Evolutionary conservation across 1,140 invertebrate species (phyloP).

Genomic region (Drosophila dunni): DNA sequence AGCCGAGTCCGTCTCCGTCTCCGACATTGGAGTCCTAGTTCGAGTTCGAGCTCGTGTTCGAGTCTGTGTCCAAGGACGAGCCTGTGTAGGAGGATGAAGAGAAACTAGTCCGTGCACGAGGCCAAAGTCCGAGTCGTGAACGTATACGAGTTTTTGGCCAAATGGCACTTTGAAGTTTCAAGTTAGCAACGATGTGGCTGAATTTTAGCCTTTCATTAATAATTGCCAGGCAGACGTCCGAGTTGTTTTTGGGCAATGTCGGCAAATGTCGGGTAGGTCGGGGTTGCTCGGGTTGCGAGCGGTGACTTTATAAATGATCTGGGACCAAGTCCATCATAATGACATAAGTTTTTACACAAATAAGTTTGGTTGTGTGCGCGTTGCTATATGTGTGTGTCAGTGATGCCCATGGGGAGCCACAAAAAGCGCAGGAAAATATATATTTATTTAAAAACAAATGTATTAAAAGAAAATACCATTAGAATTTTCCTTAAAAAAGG

Average conservation of each 20-base stretch:
- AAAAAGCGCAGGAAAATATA: too few species aligned
- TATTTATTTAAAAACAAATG: too few species aligned
- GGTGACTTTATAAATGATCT: constrained; percentile 63
- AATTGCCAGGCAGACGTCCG: constrained; percentile 56
- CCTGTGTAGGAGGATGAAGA: too few species aligned
- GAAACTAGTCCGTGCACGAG: background rate
- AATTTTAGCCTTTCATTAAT: constrained; percentile 67
- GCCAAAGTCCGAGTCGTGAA: background rate
- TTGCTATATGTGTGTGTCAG: background rate
- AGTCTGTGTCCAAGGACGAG: background rate
- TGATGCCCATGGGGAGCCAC: too few species aligned
- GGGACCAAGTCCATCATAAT: constrained; percentile 69
- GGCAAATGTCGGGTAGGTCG: background rate
- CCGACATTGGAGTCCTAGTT: too few species aligned
- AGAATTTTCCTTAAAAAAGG: too few species aligned
- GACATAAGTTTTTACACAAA: constrained; percentile 52
- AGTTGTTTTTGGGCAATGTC: too few species aligned
- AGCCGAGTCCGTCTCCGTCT: background rate
- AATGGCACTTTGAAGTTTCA: constrained; percentile 14
- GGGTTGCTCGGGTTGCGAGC: background rate
- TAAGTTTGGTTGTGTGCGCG: constrained; percentile 11
- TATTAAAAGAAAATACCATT: too few species aligned
- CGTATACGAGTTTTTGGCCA: background rate
- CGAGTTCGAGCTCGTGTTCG: background rate
- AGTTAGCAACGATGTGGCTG: constrained; percentile 7